These are phyloP conservation scores for Xylota segnis DNA, from an alignment of 2,888 invertebrate genomes.

Conservation along the genomic window DNA sequence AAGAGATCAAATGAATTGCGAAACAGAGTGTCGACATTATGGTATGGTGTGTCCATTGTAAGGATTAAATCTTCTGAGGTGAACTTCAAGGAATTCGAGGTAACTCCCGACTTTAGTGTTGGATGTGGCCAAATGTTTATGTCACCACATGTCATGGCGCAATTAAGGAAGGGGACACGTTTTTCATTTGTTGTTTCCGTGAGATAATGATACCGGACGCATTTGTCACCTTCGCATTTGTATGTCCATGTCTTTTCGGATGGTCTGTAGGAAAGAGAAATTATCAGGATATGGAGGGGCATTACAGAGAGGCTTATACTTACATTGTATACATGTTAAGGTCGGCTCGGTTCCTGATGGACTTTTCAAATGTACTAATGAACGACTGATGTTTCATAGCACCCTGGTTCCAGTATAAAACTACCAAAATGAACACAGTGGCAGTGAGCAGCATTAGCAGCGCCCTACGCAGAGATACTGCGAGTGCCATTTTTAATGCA, in stretches of 20 bases:
- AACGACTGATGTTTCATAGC: conserved; percentile 84
- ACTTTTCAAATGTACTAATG: conserved; percentile 82
- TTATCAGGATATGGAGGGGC: background rate
- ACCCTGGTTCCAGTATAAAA: conserved; percentile 88
- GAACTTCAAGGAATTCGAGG: conserved; percentile 87
- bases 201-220: conserved; percentile 86
- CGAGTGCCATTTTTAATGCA: conserved; percentile 84
- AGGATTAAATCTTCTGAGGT: conserved; percentile 82
- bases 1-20: conserved; percentile 82
- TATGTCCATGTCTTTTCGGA: conserved; percentile 89
- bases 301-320: conserved; percentile 73
- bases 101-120: conserved; percentile 89
- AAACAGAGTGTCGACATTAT: conserved; percentile 81
- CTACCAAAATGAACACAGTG: conserved; percentile 86
- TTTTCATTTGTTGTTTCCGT: conserved; percentile 82
- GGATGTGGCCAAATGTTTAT: conserved; percentile 92
- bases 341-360: conserved; percentile 79
- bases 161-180: conserved; percentile 88
- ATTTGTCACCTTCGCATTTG: conserved; percentile 89
- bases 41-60: conserved; percentile 81
- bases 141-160: conserved; percentile 91
- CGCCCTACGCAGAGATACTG: conserved; percentile 86
- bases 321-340: conserved; percentile 80
- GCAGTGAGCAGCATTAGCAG: conserved; percentile 86
- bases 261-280: conserved; percentile 79